Percentiles rank a stretch among this genome's conserved stretches.
phyloP scores from a whole-genome alignment of 2,113 vertebrate genomes.

The Ahaetulla prasina region DNA sequence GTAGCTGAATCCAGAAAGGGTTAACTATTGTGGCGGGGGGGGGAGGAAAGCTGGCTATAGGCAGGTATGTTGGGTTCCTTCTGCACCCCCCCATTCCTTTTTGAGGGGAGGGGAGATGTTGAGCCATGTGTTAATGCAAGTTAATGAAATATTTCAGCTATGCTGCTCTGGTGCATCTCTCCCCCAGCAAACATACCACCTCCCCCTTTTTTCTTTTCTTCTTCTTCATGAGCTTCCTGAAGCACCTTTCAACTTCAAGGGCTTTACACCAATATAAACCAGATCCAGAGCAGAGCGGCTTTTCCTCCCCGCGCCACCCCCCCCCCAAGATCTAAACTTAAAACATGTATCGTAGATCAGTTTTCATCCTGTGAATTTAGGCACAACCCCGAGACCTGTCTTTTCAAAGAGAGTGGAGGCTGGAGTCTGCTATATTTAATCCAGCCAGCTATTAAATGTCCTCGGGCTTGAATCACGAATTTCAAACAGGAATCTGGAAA shows the following conservation, averaged over 20 bases:
- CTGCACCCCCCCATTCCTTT: fast-evolving
- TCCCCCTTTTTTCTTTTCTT: background rate
- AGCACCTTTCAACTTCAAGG: conserved; percentile 66
- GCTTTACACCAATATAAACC: conserved; percentile 64
- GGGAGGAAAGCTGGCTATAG: background rate
- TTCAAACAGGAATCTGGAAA: conserved; percentile 58
- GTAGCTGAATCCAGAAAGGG: background rate
- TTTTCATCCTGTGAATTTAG: conserved; percentile 72
- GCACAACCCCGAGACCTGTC: conserved; percentile 65
- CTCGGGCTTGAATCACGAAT: conserved; percentile 67
- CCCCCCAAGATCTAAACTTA: conserved; percentile 64
- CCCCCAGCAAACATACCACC: background rate
- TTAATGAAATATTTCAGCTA: conserved; percentile 29
- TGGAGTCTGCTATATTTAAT: conserved; percentile 74
- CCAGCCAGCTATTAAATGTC: conserved; percentile 74
- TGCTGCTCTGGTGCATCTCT: background rate
- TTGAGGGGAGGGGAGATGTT: background rate
- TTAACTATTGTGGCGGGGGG: background rate
- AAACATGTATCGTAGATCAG: conserved; percentile 75
- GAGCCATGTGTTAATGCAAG: conserved; percentile 28
- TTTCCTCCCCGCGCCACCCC: conserved; percentile 49
- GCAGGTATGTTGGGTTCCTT: background rate
- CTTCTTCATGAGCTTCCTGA: conserved; percentile 17
- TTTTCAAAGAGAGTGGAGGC: conserved; percentile 68
- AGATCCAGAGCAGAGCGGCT: conserved; percentile 58